These are phyloP conservation scores for Lagenorhynchus albirostris DNA, from an alignment of 2,113 vertebrate species.

Conservation along the genomic window DNA sequence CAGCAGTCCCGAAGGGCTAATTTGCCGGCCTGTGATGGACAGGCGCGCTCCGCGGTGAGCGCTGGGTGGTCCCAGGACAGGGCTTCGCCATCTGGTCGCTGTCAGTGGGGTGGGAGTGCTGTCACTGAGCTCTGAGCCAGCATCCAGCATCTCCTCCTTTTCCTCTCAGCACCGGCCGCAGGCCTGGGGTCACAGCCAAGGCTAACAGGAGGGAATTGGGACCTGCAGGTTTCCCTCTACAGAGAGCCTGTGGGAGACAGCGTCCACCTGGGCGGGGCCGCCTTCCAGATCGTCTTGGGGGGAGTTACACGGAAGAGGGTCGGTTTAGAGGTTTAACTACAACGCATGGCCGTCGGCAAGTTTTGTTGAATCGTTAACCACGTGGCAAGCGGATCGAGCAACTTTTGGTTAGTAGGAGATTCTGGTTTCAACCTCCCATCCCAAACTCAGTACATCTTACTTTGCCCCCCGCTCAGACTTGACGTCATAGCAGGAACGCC, in stretches of 20 bases:
- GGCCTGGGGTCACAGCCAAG: background rate
- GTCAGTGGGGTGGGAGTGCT: background rate
- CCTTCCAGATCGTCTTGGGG: accelerated
- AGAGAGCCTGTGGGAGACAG: background rate
- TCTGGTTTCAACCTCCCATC: background rate
- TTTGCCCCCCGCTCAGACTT: background rate
- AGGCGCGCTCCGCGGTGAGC: accelerated
- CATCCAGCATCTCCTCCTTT: background rate
- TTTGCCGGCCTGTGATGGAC: background rate
- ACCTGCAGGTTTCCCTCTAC: background rate
- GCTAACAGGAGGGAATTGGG: background rate
- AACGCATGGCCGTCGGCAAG: background rate
- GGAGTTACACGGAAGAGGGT: background rate
- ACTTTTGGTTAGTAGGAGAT: background rate
- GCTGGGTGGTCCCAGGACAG: background rate
- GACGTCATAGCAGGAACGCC: background rate
- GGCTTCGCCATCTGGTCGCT: background rate
- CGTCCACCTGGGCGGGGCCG: background rate
- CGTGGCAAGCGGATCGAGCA: background rate
- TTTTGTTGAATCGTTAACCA: background rate
- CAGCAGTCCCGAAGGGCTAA: background rate
- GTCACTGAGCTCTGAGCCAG: background rate
- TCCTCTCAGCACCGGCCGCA: background rate
- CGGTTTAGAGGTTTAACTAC: background rate
- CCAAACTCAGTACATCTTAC: background rate